Evolutionary conservation across 2,113 vertebrate species (phyloP), one percentile per base, ranked within the genome.

Genomic region (Neotragus pygmaeus): DNA sequence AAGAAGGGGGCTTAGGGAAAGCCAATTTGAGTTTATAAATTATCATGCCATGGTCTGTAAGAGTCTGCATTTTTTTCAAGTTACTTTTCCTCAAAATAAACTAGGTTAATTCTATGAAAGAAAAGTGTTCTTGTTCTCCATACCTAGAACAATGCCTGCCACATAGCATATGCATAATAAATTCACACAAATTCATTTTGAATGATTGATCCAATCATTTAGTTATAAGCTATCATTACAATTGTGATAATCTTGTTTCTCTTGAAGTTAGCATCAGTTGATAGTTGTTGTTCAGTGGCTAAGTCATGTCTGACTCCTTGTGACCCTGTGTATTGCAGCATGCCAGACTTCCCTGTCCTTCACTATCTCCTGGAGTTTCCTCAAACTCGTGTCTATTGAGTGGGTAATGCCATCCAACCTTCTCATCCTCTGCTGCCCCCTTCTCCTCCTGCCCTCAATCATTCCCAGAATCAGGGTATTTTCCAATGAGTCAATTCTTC

Each of bases 1-100:
- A 88, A 91, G 64, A 91, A 88, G 39, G 88, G 64, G 60, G 19
- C 90, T 95, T 64, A 88, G 11, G 19, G 23, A 91, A 93, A 97
- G 33, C 19, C 78, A 73, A 91, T 85, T 12, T 87, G 28, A 96
- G 10, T 87, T 93, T 93, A 57, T 39, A 93, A 96, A 85, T 51
- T 57, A 89, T 53, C 30, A 81, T 58, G 55, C 39, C 49, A 10
- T 4, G 4, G 6, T 66, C 91, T 62, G 28, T 28, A 77, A 70
- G 9, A 60, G 13, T n/a, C 10, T 77, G n/a, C 10, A 33, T 66
- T 82, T 88, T 64, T 49, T 91, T 43, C 19, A 27, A n/a, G 27
- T 89, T 78, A 36, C 25, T 87, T 86, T 55, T 21, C 49, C 36
- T 14, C 3, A 58, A 84, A 94, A 94, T 86, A 91, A 91, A 95